phyloP scores from a whole-genome alignment of 2,888 invertebrate genomes.

The Cheilosia vernalis region DNA sequence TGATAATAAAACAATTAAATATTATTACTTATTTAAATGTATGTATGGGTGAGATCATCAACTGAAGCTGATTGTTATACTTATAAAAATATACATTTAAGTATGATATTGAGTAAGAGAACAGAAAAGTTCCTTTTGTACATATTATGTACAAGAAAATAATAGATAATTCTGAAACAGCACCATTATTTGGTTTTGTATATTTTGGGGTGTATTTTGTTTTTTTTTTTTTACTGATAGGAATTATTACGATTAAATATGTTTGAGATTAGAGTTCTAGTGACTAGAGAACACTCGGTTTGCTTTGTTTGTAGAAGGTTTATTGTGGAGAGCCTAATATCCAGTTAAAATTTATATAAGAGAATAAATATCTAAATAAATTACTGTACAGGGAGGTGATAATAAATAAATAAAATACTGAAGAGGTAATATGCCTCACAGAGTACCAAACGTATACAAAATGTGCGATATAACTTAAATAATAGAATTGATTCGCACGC shows the following conservation, averaged over 20 bases:
- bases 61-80: slow-evolving; percentile 76
- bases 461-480: slow-evolving; percentile 50
- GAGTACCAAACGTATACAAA: slow-evolving; percentile 39
- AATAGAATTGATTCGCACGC: slow-evolving; percentile 18
- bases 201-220: slow-evolving; percentile 11
- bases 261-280: slow-evolving; percentile 79
- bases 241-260: slow-evolving; percentile 63
- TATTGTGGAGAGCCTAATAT: slow-evolving; percentile 66
- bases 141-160: slow-evolving; percentile 50
- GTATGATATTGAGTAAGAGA: slow-evolving; percentile 23
- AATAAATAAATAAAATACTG: slow-evolving; percentile 59
- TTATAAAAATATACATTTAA: slow-evolving; percentile 11
- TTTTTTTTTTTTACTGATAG: slow-evolving; percentile 43
- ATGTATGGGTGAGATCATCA: slow-evolving; percentile 78
- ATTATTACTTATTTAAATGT: slow-evolving; percentile 12
- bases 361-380: slow-evolving; percentile 33
- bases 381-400: slow-evolving; percentile 24
- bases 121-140: slow-evolving; percentile 33
- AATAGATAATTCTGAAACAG: slow-evolving; percentile 62
- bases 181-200: slow-evolving; percentile 73
- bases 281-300: slow-evolving; percentile 81
- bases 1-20: slow-evolving; percentile 21
- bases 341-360: slow-evolving; percentile 46
- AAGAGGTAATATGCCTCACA: slow-evolving; percentile 67
- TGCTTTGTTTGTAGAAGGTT: slow-evolving; percentile 63